Evolutionary conservation across 2,797 vertebrate genomes (phyloP).

Genomic region (Pseudochirops cupreus): DNA sequence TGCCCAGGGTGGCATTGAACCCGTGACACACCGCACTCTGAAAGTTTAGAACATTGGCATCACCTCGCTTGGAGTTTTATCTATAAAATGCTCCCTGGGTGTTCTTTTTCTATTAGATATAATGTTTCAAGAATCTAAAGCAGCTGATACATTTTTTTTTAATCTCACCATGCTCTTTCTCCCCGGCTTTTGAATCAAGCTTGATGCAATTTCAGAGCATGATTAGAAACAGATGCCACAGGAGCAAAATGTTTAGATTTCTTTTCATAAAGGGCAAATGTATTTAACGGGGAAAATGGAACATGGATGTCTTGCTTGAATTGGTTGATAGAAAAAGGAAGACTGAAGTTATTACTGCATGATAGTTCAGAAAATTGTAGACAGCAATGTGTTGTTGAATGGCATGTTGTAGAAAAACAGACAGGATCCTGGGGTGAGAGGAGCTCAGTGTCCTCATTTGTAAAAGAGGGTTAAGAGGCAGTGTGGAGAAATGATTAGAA

Average conservation of each 20-base stretch:
- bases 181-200: not conserved
- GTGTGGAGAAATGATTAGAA: not conserved
- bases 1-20: not conserved
- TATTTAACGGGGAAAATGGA: not conserved
- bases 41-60: not conserved
- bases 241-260: constrained; percentile 50
- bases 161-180: not conserved
- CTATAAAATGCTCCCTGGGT: not conserved
- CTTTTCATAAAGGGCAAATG: constrained; percentile 21
- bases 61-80: not conserved
- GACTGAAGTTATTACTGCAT: not conserved
- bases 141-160: not conserved
- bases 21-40: not conserved
- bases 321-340: constrained; percentile 1
- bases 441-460: not conserved
- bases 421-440: not conserved
- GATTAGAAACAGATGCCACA: constrained; percentile 48
- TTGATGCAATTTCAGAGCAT: not conserved
- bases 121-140: not conserved
- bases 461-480: not conserved
- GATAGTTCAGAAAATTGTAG: not conserved
- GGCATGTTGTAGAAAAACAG: not conserved
- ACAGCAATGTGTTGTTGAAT: not conserved
- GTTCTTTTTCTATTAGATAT: not conserved
- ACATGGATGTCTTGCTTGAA: constrained; percentile 3